Conservation (phyloP, 1,140 invertebrate species). For the Dendrolimus kikuchii region DNA sequence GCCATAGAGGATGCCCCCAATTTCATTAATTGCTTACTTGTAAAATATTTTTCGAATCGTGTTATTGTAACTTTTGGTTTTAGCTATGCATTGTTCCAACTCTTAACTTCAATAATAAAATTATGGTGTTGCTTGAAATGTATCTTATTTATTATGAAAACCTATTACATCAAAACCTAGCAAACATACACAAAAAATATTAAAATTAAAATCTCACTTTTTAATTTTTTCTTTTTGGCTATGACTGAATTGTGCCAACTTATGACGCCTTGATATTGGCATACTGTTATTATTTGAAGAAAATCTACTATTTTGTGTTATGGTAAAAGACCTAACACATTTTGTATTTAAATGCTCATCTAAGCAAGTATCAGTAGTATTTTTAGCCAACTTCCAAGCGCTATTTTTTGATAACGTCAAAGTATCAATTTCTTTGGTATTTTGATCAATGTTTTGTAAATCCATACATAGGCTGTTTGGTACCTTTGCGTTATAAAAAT, state of each 20-base stretch:
- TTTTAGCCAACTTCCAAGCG: too few species aligned
- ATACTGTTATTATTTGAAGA: slow-evolving; percentile 2
- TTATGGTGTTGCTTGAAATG: slow-evolving; percentile 56
- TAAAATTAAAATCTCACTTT: slow-evolving; percentile 9
- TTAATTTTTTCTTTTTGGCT: slow-evolving; percentile 30
- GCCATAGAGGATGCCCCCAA: neutral
- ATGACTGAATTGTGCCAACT: slow-evolving; percentile 36
- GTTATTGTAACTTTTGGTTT: slow-evolving; percentile 17
- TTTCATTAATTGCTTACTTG: neutral
- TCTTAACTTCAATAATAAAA: slow-evolving; percentile 45
- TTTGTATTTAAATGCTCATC: too few species aligned
- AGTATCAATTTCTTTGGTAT: slow-evolving; percentile 32
- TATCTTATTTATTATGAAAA: slow-evolving; percentile 14
- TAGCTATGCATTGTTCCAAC: slow-evolving; percentile 48
- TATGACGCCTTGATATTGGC: slow-evolving; percentile 12
- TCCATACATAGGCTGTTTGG: too few species aligned
- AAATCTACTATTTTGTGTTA: too few species aligned
- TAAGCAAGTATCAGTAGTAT: too few species aligned
- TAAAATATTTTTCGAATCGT: neutral
- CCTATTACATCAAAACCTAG: neutral
- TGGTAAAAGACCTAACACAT: too few species aligned
- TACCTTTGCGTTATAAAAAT: too few species aligned
- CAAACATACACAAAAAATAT: too few species aligned
- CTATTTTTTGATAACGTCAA: slow-evolving; percentile 27
- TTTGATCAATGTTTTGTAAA: slow-evolving; percentile 3